phyloP scores from a whole-genome alignment of 2,797 vertebrate genomes.

The Enteromius anoplus region DNA sequence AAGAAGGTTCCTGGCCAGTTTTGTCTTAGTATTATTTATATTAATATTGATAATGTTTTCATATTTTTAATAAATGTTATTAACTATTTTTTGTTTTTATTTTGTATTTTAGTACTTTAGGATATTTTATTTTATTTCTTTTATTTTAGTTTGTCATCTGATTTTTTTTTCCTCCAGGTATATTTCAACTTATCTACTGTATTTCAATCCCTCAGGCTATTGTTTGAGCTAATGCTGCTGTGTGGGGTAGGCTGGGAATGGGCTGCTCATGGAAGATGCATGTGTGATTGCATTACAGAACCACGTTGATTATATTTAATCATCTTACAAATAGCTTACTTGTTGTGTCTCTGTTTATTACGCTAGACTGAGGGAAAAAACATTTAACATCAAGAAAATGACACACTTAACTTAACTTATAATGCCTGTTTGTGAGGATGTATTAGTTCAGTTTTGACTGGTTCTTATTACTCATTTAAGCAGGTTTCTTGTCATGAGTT shows the following conservation, averaged over 20 bases:
- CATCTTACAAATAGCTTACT: not conserved
- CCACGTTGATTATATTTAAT: not conserved
- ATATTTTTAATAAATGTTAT: not conserved
- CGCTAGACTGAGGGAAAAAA: not conserved
- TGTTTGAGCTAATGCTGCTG: not conserved
- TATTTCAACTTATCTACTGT: not conserved
- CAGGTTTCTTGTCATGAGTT: not conserved
- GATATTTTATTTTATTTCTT: not conserved
- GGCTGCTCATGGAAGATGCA: not conserved
- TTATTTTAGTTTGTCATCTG: not conserved
- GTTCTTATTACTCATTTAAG: not conserved
- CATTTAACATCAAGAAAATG: not conserved
- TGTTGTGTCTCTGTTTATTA: not conserved
- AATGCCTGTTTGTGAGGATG: not conserved
- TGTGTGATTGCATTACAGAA: not conserved
- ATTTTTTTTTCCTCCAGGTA: too few species aligned
- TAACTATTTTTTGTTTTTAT: not conserved
- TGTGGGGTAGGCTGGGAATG: not conserved
- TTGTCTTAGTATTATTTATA: not conserved
- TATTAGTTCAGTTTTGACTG: constrained; percentile 16
- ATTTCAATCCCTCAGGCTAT: not conserved
- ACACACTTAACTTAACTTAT: not conserved
- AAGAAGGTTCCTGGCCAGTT: not conserved
- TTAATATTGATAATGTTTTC: not conserved
- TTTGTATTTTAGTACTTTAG: not conserved